phyloP scores from a whole-genome alignment of 2,797 vertebrate species.

The Rhyacichthys aspro region DNA sequence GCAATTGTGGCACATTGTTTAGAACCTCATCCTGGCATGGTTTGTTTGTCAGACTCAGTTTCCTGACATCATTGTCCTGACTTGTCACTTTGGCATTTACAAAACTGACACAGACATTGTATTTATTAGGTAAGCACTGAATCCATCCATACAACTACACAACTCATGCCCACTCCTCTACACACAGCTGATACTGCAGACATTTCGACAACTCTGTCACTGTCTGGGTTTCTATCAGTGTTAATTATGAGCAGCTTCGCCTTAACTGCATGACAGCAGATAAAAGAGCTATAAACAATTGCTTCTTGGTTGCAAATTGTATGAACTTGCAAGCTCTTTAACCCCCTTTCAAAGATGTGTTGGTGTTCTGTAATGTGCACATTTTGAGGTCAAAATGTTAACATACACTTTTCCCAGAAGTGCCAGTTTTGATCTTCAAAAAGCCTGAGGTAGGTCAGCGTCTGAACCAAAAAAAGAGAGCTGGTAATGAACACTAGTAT shows the following conservation, averaged over 20 bases:
- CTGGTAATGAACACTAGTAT: conserved; percentile 17
- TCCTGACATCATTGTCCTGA: conserved; percentile 62
- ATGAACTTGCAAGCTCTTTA: conserved; percentile 26
- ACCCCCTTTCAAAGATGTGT: conserved; percentile 44
- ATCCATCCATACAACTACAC: conserved; percentile 26
- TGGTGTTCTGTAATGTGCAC: conserved; percentile 44
- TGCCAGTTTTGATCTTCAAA: conserved; percentile 16
- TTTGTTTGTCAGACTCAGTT: conserved; percentile 61
- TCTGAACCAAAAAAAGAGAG: conserved; percentile 8
- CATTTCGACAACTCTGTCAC: conserved; percentile 37
- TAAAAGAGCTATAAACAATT: conserved; percentile 61
- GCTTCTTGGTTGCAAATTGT: conserved; percentile 30
- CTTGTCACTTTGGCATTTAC: conserved; percentile 48
- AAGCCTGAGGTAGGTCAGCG: conserved; percentile 27
- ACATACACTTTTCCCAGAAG: conserved; percentile 3
- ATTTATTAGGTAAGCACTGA: conserved; percentile 35
- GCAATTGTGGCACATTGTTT: conserved; percentile 65
- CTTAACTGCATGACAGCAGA: conserved; percentile 66
- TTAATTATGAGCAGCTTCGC: conserved; percentile 45
- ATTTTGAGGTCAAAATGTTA: conserved; percentile 52
- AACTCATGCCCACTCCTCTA: conserved; percentile 38
- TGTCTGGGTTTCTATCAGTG: conserved; percentile 49
- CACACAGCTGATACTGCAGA: conserved; percentile 28
- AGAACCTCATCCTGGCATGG: conserved; percentile 53
- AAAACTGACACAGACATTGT: conserved; percentile 13